These are phyloP conservation scores for Brassicogethes aeneus DNA, from an alignment of 2,888 invertebrate species.

Conservation along the genomic window DNA sequence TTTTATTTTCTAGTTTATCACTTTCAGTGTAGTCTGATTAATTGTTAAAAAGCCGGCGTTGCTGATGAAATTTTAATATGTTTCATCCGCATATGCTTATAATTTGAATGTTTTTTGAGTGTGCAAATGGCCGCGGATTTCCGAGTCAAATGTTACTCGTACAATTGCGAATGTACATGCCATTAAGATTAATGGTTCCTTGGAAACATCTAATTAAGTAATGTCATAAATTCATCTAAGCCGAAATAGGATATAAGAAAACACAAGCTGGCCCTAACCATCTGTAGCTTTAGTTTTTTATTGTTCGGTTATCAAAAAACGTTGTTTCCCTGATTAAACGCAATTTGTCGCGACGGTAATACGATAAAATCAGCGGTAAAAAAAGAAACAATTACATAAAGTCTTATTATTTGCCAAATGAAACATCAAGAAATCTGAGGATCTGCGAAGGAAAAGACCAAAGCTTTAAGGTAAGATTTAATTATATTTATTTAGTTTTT, in stretches of 20 bases:
- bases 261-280: conserved; percentile 9
- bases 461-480: neutral
- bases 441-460: neutral
- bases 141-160: conserved; percentile 1
- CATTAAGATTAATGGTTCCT: conserved; percentile 30
- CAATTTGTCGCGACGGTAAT: too few relatives aligned
- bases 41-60: too few relatives aligned
- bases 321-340: neutral
- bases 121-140: too few relatives aligned
- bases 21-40: too few relatives aligned
- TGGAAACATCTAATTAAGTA: conserved; percentile 33
- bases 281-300: neutral
- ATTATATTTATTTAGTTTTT: neutral
- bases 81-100: too few relatives aligned
- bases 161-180: conserved; percentile 9
- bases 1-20: too few relatives aligned
- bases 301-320: neutral
- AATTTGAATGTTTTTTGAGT: too few relatives aligned
- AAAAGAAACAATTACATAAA: neutral
- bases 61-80: too few relatives aligned
- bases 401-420: neutral
- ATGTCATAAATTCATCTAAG: conserved; percentile 33
- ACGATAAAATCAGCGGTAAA: too few relatives aligned
- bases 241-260: conserved; percentile 26
- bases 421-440: neutral